Evolutionary conservation across 2,113 vertebrate genomes (phyloP).

Genomic region (Acrocephalus kingi): DNA sequence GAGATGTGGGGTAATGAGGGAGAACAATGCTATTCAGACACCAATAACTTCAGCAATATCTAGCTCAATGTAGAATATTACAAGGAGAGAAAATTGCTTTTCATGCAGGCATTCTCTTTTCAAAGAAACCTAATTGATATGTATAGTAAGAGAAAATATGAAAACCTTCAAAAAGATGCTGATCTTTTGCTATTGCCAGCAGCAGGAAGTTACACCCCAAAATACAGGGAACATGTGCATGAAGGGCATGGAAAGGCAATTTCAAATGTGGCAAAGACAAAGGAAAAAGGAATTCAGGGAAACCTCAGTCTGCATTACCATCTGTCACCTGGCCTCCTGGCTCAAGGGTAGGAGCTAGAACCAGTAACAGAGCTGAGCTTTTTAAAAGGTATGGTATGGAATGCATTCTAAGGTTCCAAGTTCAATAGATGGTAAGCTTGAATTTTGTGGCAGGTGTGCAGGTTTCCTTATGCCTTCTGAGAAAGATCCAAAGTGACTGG

Average conservation of each 20-base stretch:
- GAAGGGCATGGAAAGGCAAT: not conserved
- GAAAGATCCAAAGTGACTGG: not conserved
- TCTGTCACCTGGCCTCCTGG: not conserved
- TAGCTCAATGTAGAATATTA: not conserved
- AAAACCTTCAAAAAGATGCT: not conserved
- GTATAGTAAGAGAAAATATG: not conserved
- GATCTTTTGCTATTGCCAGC: not conserved
- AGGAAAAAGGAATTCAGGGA: not conserved
- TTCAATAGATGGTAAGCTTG: not conserved
- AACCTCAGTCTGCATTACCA: not conserved
- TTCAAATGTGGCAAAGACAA: not conserved
- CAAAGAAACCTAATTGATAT: not conserved
- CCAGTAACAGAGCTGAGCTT: rapidly evolving
- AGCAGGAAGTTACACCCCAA: not conserved
- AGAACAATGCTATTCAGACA: conserved; percentile 22
- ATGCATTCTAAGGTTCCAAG: not conserved
- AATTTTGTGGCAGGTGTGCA: not conserved
- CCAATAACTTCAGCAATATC: not conserved
- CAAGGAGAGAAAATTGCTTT: not conserved
- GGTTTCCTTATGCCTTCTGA: not conserved
- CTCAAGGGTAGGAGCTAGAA: not conserved
- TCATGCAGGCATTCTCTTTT: not conserved
- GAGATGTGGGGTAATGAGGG: not conserved
- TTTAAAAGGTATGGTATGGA: not conserved
- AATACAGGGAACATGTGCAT: not conserved